Evolutionary conservation across 2,888 invertebrate genomes (phyloP).

Genomic region (Folsomia manolachei): DNA sequence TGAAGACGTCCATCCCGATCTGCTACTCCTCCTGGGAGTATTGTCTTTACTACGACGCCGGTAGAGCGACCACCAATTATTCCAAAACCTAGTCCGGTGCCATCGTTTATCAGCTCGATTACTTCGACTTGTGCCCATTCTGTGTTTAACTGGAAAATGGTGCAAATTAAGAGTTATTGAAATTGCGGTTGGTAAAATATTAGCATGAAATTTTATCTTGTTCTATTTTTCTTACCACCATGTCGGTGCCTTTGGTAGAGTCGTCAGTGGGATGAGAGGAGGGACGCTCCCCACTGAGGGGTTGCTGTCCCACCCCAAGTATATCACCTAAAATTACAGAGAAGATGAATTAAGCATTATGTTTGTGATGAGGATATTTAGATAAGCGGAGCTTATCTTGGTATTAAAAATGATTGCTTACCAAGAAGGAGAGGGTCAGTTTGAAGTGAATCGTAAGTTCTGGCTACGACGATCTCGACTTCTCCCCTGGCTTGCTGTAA

Average conservation of each 20-base stretch:
- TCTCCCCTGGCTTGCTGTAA: conserved; percentile 58
- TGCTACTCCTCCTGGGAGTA: conserved; percentile 94
- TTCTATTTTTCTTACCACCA: conserved; percentile 61
- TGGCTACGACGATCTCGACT: conserved; percentile 65
- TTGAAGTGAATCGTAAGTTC: conserved; percentile 57
- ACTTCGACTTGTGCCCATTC: conserved; percentile 99
- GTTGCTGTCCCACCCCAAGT: conserved; percentile 46
- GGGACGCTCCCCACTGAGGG: conserved; percentile 50
- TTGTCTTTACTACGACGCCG: conserved; percentile 99
- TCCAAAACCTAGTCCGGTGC: conserved; percentile 96
- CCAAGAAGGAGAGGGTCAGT: conserved; percentile 33
- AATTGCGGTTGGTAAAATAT: not conserved
- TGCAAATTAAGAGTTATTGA: not conserved
- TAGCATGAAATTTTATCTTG: not conserved
- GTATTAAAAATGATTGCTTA: conserved; percentile 9
- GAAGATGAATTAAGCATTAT: not conserved
- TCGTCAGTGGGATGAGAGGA: conserved; percentile 67
- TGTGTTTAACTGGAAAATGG: conserved; percentile 76
- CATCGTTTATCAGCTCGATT: conserved; percentile 95
- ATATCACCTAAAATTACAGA: conserved; percentile 35
- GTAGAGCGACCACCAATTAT: conserved; percentile 96
- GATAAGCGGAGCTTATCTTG: not conserved
- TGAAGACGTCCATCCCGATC: conserved; percentile 94
- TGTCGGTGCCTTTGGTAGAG: conserved; percentile 65
- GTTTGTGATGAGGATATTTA: too few species aligned